phyloP scores from a whole-genome alignment of 2,797 vertebrate genomes.

The Pangasius mekongensis region DNA sequence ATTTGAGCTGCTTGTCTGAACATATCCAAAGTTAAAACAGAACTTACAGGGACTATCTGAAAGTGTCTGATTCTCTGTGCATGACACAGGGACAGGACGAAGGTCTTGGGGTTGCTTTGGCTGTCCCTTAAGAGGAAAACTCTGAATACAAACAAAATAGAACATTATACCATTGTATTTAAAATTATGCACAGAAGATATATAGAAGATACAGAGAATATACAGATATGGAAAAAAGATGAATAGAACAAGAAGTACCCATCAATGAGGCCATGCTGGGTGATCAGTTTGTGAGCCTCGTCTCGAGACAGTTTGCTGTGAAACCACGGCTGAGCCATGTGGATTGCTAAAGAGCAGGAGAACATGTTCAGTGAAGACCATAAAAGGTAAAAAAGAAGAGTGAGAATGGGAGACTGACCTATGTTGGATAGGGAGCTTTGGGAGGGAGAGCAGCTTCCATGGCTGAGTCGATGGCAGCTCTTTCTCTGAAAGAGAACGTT shows the following conservation, averaged over 20 bases:
- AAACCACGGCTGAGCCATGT: slow-evolving; percentile 94
- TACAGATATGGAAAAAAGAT: neutral
- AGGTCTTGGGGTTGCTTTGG: slow-evolving; percentile 95
- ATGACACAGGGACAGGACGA: slow-evolving; percentile 94
- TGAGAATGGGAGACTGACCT: slow-evolving; percentile 73
- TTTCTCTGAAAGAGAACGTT: slow-evolving; percentile 80
- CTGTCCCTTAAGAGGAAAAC: slow-evolving; percentile 97
- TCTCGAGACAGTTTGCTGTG: slow-evolving; percentile 93
- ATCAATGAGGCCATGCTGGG: slow-evolving; percentile 91
- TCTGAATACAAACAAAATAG: slow-evolving; percentile 72
- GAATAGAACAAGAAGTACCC: slow-evolving; percentile 75
- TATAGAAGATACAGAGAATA: neutral
- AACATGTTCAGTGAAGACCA: neutral
- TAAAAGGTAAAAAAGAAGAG: neutral
- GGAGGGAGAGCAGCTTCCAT: slow-evolving; percentile 84
- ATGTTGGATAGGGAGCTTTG: slow-evolving; percentile 79
- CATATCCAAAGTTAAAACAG: neutral
- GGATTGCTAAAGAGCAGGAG: slow-evolving; percentile 78
- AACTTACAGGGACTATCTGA: slow-evolving; percentile 96
- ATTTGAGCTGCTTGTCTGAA: neutral
- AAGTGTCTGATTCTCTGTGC: slow-evolving; percentile 97
- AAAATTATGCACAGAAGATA: neutral
- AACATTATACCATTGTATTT: neutral
- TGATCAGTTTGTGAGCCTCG: slow-evolving; percentile 89
- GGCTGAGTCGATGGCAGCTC: slow-evolving; percentile 89